phyloP scores from a whole-genome alignment of 2,888 invertebrate genomes.

The Ptychoptera albimana region DNA sequence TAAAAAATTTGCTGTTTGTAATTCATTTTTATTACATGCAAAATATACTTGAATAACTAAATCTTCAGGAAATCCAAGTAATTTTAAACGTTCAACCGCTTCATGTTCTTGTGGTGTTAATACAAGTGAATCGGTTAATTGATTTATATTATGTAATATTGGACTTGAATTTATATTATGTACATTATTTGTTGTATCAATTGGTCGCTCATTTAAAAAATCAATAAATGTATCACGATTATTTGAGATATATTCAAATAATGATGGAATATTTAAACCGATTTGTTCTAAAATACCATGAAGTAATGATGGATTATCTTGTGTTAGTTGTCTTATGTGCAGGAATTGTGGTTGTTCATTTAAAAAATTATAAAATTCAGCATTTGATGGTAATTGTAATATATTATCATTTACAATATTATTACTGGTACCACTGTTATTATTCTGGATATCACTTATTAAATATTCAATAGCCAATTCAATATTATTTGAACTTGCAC shows the following conservation, averaged over 20 bases:
- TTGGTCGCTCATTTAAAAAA: slow-evolving; percentile 72
- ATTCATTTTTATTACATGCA: slow-evolving; percentile 96
- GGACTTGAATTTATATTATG: slow-evolving; percentile 15
- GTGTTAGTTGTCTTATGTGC: slow-evolving; percentile 81
- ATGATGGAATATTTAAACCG: slow-evolving; percentile 81
- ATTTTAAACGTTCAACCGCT: slow-evolving; percentile 89
- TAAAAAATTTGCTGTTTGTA: slow-evolving; percentile 53
- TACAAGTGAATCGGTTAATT: slow-evolving; percentile 50
- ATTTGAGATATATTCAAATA: slow-evolving; percentile 74
- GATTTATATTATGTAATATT: slow-evolving; percentile 21
- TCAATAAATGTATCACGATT: slow-evolving; percentile 86
- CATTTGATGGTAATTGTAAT: slow-evolving; percentile 34
- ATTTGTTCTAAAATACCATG: slow-evolving; percentile 81
- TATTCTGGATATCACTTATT: slow-evolving; percentile 67
- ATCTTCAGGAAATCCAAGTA: slow-evolving; percentile 86
- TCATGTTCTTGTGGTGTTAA: slow-evolving; percentile 84
- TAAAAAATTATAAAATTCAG: slow-evolving; percentile 42
- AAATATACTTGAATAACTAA: slow-evolving; percentile 92
- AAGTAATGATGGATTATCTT: slow-evolving; percentile 79
- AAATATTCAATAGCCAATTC: slow-evolving; percentile 95
- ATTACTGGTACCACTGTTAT: slow-evolving; percentile 16
- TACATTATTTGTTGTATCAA: slow-evolving; percentile 35
- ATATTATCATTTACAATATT: no score
- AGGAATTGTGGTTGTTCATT: slow-evolving; percentile 75
- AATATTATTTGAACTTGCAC: slow-evolving; percentile 89